Conservation (phyloP, 2,113 vertebrate genomes). For the Stercorarius parasiticus region DNA sequence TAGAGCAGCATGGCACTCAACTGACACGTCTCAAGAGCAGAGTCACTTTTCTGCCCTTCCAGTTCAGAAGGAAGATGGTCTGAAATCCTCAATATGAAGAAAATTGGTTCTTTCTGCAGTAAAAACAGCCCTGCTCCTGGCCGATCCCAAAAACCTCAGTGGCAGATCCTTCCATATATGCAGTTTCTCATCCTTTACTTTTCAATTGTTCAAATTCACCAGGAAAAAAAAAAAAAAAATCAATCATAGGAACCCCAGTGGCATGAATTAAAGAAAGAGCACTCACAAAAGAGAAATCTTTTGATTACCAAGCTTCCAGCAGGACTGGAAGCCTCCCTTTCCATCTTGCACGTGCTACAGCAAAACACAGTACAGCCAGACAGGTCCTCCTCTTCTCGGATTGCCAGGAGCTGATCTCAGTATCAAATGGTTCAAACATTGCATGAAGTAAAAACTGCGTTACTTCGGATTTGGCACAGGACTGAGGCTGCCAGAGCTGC, state of each 20-base stretch:
- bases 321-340: neutral
- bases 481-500: neutral
- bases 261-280: neutral
- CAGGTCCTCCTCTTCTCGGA: neutral
- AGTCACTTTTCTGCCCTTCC: neutral
- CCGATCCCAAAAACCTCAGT: neutral
- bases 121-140: neutral
- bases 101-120: neutral
- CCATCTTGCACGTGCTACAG: fast-evolving
- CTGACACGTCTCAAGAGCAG: fast-evolving
- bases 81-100: neutral
- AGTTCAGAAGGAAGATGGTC: neutral
- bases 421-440: fast-evolving
- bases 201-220: neutral
- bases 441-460: fast-evolving
- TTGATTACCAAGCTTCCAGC: neutral
- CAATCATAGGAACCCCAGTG: neutral
- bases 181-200: neutral
- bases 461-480: neutral
- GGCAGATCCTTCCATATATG: neutral
- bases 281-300: neutral
- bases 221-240: neutral
- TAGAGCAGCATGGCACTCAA: neutral
- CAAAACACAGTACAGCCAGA: neutral
- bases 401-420: neutral